Base-by-base conservation (phyloP, 2,797 vertebrate species). In the Paratrypauchen microcephalus region DNA sequence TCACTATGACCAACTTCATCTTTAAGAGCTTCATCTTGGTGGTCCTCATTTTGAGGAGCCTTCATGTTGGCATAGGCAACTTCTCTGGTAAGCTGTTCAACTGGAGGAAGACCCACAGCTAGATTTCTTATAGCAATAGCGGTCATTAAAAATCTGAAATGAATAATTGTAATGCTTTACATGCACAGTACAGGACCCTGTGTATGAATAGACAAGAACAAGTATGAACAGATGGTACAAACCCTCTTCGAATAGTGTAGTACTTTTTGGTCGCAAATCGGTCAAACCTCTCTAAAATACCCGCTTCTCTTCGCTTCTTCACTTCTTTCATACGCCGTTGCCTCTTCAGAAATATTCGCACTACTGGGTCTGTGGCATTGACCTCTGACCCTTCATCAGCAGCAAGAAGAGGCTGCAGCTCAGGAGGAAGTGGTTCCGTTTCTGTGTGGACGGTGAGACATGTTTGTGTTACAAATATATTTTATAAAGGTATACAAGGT, bases 81-180 rank as follows among this genome's bases (percentile, higher is more conserved):
- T 70, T 98, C 96, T 69, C 87, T 86, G 0, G 91, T 94, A 74
- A 98, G 92, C 87, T 96, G 97, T 36, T 96, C 94, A 1, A 95
- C 54, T 1, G 95, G 84, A 0, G 97, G 96, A 2, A 95, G 93
- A 16, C 97, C 97, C 19, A 96, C 73, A 0, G 75, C 85, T 73
- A 98, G 88, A 86, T 98, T 98, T 47, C 97, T 90, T 71, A 98
- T 75, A 0, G 97, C 95, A 4, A 98, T 97, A 39, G 91, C 85
- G 0, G 96, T 95, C 97, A 98, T 97, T 72, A 98, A 84, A 73
- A 97, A 92, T 23, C 97, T 98, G 26, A 12, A 47, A 24, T 41
- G 61, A 58, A 16, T 61, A 12, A 58, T 30, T 18, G 56, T 58
- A 58, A 28, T 18, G 56, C 26, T 13, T 23, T 55, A 45, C 41